A percentile compares a stretch with the other conserved stretches of the same genome.
Conservation (phyloP, 2,888 invertebrate genomes). For the Lasioglossum oenotherae region DNA sequence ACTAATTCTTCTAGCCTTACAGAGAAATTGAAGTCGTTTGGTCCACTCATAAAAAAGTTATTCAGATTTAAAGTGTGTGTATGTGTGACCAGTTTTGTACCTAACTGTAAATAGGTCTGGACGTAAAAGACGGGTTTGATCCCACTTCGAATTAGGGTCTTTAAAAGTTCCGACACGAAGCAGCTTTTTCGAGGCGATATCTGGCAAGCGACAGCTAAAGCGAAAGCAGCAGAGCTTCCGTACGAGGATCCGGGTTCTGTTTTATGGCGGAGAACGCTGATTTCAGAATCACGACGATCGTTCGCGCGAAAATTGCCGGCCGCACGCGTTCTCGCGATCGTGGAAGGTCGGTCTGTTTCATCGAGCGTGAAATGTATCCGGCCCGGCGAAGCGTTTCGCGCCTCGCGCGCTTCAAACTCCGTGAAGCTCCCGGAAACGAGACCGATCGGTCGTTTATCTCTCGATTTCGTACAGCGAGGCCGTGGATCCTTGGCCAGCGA, state of each 20-base stretch:
- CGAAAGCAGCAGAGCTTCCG: neutral
- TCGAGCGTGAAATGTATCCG: conserved; percentile 67
- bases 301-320: conserved; percentile 48
- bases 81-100: too few relatives aligned
- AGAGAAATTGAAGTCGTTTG: too few relatives aligned
- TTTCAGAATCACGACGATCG: conserved; percentile 35
- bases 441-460: neutral
- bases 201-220: too few relatives aligned
- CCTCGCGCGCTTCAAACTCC: conserved; percentile 18
- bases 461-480: neutral
- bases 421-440: conserved; percentile 13
- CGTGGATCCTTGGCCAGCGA: neutral
- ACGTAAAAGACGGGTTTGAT: neutral
- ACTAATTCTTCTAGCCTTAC: too few relatives aligned
- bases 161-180: neutral
- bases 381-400: conserved; percentile 23
- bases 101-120: too few relatives aligned
- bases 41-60: too few relatives aligned
- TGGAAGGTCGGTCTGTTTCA: conserved; percentile 67
- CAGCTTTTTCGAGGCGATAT: too few relatives aligned
- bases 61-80: too few relatives aligned
- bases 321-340: conserved; percentile 43
- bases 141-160: neutral
- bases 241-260: neutral
- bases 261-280: neutral